These are phyloP conservation scores for Palythoa grandis DNA, from an alignment of 92 coral and sea anemone species.

Conservation along the genomic window DNA sequence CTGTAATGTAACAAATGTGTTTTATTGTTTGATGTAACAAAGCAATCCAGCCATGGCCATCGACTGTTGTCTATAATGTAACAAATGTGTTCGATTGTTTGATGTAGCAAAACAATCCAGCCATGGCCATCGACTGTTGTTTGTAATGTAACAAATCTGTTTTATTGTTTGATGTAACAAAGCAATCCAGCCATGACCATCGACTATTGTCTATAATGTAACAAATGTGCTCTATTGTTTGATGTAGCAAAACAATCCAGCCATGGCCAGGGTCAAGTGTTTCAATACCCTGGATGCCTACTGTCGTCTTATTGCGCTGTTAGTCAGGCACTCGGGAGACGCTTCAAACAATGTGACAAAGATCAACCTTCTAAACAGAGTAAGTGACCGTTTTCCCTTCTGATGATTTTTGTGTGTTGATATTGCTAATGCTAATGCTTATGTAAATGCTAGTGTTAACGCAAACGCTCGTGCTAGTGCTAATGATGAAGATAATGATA, in stretches of 20 bases:
- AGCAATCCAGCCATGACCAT: too few relatives aligned
- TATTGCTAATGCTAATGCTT: too few relatives aligned
- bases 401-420: neutral
- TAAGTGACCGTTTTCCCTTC: constrained; percentile 44
- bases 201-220: too few relatives aligned
- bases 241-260: constrained; percentile 81
- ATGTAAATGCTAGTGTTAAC: too few relatives aligned
- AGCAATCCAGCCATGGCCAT: too few relatives aligned
- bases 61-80: too few relatives aligned
- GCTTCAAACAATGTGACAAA: constrained; percentile 94
- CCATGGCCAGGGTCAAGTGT: constrained; percentile 91
- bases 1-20: too few relatives aligned
- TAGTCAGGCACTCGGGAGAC: constrained; percentile 97
- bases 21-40: too few relatives aligned
- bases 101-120: constrained; percentile 80
- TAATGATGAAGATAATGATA: too few relatives aligned
- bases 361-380: constrained; percentile 94
- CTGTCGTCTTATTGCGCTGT: constrained; percentile 89
- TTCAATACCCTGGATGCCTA: constrained; percentile 95
- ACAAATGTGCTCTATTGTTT: neutral
- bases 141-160: too few relatives aligned
- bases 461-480: too few relatives aligned
- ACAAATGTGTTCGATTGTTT: neutral
- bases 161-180: too few relatives aligned
- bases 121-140: constrained; percentile 56